A percentile compares a stretch with the other conserved stretches of the same genome.
Conservation (phyloP, 2,113 vertebrate genomes). For the Phylloscopus whistleri region DNA sequence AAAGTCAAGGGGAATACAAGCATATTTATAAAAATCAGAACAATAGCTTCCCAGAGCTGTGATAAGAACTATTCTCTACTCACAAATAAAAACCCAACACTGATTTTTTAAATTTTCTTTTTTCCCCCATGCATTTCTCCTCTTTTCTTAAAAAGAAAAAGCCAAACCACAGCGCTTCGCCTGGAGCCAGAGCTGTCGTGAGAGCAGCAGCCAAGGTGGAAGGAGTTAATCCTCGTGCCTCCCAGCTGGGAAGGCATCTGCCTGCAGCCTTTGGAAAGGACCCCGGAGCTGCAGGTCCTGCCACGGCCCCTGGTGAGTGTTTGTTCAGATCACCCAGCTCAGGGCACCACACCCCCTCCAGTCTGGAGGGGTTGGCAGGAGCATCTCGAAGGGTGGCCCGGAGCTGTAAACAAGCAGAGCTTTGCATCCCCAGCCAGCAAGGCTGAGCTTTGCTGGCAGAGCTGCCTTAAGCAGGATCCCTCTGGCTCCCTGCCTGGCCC, state of each 20-base stretch:
- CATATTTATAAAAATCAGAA: slow-evolving; percentile 61
- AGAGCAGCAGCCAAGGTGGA: neutral
- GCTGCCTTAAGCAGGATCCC: neutral
- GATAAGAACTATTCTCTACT: slow-evolving; percentile 56
- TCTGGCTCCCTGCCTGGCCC: slow-evolving; percentile 54
- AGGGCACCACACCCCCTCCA: neutral
- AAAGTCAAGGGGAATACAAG: slow-evolving; percentile 59
- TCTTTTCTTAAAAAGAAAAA: neutral
- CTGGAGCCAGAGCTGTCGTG: neutral
- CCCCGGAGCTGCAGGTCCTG: neutral
- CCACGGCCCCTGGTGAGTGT: neutral
- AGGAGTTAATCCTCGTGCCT: neutral
- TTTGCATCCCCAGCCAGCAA: slow-evolving; percentile 50
- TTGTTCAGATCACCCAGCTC: neutral
- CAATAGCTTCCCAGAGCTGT: slow-evolving; percentile 33
- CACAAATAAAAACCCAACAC: neutral
- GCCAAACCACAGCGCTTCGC: neutral
- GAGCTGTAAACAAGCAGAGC: slow-evolving; percentile 30
- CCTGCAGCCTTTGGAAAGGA: neutral
- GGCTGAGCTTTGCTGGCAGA: slow-evolving; percentile 32
- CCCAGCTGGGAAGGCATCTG: neutral
- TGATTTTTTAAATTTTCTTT: neutral
- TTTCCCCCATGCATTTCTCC: neutral
- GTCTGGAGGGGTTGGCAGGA: slow-evolving; percentile 10
- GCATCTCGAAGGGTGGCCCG: slow-evolving; percentile 45